Evolutionary conservation across 2,888 invertebrate genomes (phyloP), one percentile per base, ranked within the genome.

Genomic region (Aphidius colemani): DNA sequence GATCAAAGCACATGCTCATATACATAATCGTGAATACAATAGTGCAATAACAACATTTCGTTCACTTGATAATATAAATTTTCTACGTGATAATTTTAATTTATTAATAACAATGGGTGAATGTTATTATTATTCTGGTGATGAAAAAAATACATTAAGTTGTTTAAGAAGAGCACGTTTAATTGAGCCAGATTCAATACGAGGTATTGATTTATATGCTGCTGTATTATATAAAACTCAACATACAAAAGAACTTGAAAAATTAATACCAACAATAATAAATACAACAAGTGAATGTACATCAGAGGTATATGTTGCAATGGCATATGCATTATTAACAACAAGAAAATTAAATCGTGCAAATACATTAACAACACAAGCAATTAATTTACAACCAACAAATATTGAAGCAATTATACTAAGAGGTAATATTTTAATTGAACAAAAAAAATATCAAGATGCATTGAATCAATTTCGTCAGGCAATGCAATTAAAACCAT

Each of bases 251-350:
- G 90, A 90, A 61, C 80, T 90, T 63, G 90, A 90, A 76, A 86
- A 86, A 74, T 80, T 90, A n/a, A 85, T 87, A 53, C 84, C 85
- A 53, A 80, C 84, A 60, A 30, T 30, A 30, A 77, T 85, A 56
- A 80, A 82, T 7, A 79, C 83, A 46, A 77, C 82, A 10, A 84
- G 84, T 62, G 86, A 89, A 70, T 85, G 85, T 60, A 84, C 85
- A 3, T 85, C 89, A 5, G 90, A 91, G 74, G 88, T 91, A 63
- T 94, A 93, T 89, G 87, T 92, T 60, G 89, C 90, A 0, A 85
- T 91, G 79, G 92, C 91, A 2, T 92, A 92, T 80, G 87, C 87
- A 59, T 86, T 89, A 70, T 88, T 88, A 74, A 84, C 87, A 0
- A 84, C 85, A 43, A 87, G 88, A 67, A 89, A 90, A 72, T 86